These are phyloP conservation scores for Hydropotes inermis DNA, from an alignment of 2,113 vertebrate genomes.

Conservation along the genomic window DNA sequence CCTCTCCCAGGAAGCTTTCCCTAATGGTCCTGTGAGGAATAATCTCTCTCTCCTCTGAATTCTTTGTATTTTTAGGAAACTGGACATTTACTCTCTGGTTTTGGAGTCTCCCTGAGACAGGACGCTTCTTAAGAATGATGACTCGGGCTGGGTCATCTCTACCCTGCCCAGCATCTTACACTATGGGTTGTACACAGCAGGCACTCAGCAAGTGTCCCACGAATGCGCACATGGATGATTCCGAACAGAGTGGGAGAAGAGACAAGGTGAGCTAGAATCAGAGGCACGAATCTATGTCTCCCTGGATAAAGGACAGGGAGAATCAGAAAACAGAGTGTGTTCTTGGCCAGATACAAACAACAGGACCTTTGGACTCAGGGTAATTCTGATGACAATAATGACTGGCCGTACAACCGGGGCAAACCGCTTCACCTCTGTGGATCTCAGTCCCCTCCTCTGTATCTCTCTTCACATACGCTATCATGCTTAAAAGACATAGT, in stretches of 20 bases:
- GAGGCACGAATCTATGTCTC: not conserved
- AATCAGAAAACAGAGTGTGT: constrained; percentile 8
- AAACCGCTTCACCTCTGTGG: not conserved
- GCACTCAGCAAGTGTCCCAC: not conserved
- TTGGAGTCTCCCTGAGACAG: not conserved
- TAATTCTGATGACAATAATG: not conserved
- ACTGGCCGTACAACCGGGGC: not conserved
- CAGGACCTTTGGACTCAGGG: not conserved
- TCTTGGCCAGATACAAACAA: not conserved
- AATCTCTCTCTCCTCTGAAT: not conserved
- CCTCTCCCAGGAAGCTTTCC: not conserved
- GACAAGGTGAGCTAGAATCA: not conserved
- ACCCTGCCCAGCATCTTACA: too few relatives aligned
- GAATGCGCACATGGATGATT: not conserved
- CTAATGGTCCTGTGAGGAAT: not conserved
- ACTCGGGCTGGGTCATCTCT: not conserved
- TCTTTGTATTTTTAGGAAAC: not conserved
- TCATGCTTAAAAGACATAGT: not conserved
- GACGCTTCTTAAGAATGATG: not conserved
- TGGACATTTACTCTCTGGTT: not conserved
- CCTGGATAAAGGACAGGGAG: not conserved
- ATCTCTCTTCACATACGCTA: not conserved
- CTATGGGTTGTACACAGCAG: not conserved
- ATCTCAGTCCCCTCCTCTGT: not conserved
- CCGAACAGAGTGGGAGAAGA: not conserved